Evolutionary conservation across 2,113 vertebrate species (phyloP).

Genomic region (Triplophysa rosa): DNA sequence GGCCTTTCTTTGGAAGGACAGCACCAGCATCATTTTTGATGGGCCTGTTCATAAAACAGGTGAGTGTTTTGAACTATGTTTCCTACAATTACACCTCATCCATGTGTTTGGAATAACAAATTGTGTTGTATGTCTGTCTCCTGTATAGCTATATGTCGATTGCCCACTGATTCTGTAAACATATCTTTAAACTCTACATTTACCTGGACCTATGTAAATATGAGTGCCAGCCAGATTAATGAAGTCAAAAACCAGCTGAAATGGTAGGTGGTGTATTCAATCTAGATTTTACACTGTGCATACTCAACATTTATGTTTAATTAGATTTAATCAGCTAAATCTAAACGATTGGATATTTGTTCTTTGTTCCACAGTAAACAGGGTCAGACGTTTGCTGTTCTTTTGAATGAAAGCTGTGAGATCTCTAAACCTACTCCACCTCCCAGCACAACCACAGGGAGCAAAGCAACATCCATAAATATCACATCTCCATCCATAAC

Average conservation of each 20-base stretch:
- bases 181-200: constrained; percentile 56
- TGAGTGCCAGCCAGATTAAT: constrained; percentile 51
- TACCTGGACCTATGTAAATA: constrained; percentile 56
- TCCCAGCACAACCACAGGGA: neutral
- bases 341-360: neutral
- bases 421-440: neutral
- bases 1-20: neutral
- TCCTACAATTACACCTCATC: neutral
- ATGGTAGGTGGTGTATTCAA: constrained; percentile 56
- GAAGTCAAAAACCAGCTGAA: neutral
- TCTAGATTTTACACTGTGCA: neutral
- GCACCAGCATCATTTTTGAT: neutral
- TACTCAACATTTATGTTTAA: neutral
- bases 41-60: constrained; percentile 51
- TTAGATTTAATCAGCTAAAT: too few relatives aligned
- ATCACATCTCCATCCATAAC: neutral
- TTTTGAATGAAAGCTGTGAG: constrained; percentile 60
- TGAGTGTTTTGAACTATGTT: constrained; percentile 45
- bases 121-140: neutral
- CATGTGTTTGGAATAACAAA: neutral
- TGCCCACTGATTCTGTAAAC: neutral
- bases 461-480: neutral
- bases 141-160: constrained; percentile 56
- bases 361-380: constrained; percentile 50
- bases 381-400: constrained; percentile 57